Evolutionary conservation across 2,888 invertebrate species (phyloP), one percentile per base, ranked within the genome.

Genomic region (Epinotia bilunana): DNA sequence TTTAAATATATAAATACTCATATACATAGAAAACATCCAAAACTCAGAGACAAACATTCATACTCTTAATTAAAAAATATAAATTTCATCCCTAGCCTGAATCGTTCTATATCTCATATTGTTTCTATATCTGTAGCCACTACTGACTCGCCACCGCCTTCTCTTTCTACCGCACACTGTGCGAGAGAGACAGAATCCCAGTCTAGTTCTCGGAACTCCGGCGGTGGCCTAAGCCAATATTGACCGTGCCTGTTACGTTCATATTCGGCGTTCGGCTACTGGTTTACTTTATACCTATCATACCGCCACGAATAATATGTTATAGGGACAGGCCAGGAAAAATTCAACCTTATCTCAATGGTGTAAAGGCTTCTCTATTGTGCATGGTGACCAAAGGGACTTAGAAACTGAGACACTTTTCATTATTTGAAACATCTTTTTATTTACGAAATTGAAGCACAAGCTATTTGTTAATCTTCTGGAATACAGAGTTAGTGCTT

Each of bases 161-260:
- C 53, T 53, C 53, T 53, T 1, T 53, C 53, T 0, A n/a, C 53
- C 53, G n/a, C 6, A n/a, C n/a, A 53, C 53, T n/a, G 53, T 53
- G 16, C 13, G 53, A 53, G 53, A 0, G 53, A 53, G n/a, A 53
- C 53, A n/a, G 23, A 43, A 46, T 6, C 46, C 18, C 23, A 13
- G 46, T 46, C 46, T 46, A 49, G 28, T 65, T 65, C 65, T 18
- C n/a, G 65, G 65, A 65, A 65, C 65, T 65, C 49, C 33, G 18
- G 33, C 53, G 65, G 65, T 55, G 65, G 65, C 65, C 65, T 53
- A 65, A 65, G 65, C 53, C 18, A 65, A 65, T 65, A 65, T 65
- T 65, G 53, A 65, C 49, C 23, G 64, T 16, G 49, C 28, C 46
- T 49, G 49, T 49, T 64, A 64, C 64, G 23, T 20, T 65, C 49